Conservation (phyloP, 2,888 invertebrate species). For the Hartigia nigra region DNA sequence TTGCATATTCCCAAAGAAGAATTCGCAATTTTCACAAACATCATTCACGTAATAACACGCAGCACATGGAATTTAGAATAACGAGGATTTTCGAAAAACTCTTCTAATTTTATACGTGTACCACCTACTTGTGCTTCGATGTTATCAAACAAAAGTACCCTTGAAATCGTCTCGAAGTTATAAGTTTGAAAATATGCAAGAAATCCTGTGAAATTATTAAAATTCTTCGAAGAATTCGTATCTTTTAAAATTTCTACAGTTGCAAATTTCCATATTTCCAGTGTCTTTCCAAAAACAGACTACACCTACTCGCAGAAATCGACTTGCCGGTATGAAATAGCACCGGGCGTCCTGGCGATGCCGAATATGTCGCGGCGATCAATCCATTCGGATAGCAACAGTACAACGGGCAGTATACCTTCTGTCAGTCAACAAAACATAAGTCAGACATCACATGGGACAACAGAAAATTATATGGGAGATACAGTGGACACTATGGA, state of each 20-base stretch:
- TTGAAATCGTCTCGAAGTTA: background rate
- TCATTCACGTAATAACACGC: background rate
- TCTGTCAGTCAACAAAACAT: slow-evolving; percentile 43
- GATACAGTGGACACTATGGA: slow-evolving; percentile 27
- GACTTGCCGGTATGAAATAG: slow-evolving; percentile 82
- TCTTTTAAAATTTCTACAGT: background rate
- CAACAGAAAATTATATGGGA: slow-evolving; percentile 24
- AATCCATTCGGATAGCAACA: slow-evolving; percentile 51
- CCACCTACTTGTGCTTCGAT: background rate
- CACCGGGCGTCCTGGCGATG: slow-evolving; percentile 84
- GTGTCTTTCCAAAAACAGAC: slow-evolving; percentile 90
- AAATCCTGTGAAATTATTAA: background rate
- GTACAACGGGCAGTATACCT: slow-evolving; percentile 39
- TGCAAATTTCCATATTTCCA: slow-evolving; percentile 64
- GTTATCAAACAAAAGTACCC: background rate
- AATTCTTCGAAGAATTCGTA: background rate
- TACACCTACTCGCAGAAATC: slow-evolving; percentile 88
- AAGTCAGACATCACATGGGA: slow-evolving; percentile 32
- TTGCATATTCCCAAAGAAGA: background rate
- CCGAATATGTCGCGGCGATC: slow-evolving; percentile 90
- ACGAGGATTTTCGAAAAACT: background rate
- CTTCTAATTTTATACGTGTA: background rate
- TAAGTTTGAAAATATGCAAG: background rate
- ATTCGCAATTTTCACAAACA: background rate
- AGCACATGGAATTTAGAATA: background rate